phyloP scores from a whole-genome alignment of 2,113 vertebrate genomes.

The Ceratotherium simum region DNA sequence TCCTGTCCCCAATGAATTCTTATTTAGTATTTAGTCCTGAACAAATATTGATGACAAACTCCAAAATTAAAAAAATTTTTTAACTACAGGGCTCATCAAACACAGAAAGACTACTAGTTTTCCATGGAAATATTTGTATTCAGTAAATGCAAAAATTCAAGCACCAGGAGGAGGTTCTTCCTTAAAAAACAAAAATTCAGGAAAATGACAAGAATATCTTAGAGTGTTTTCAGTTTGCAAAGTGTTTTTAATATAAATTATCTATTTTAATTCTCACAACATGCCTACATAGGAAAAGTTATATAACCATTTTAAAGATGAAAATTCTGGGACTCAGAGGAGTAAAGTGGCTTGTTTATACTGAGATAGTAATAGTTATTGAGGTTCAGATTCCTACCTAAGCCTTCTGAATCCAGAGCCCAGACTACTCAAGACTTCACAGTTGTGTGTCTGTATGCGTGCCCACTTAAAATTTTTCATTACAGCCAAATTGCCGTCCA shows the following conservation, averaged over 20 bases:
- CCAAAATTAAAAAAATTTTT: neutral
- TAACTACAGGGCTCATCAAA: neutral
- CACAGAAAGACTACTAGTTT: neutral
- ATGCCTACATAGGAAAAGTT: neutral
- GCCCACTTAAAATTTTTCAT: neutral
- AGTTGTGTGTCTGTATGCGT: neutral
- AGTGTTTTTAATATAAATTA: neutral
- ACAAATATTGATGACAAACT: neutral
- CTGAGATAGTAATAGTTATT: neutral
- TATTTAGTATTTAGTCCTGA: neutral
- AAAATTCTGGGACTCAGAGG: neutral
- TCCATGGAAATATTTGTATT: neutral
- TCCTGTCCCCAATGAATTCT: neutral
- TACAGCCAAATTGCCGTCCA: neutral
- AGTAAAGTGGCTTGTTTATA: neutral
- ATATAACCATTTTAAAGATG: neutral
- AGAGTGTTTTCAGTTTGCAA: neutral
- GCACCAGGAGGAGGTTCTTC: neutral
- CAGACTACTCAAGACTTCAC: neutral
- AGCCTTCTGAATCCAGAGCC: neutral
- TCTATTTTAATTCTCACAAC: neutral
- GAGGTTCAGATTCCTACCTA: neutral
- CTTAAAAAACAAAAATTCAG: neutral
- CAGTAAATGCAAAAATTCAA: neutral
- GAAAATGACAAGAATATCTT: neutral